Conservation (phyloP, 2,797 vertebrate species). For the Jordanella pulchra region DNA sequence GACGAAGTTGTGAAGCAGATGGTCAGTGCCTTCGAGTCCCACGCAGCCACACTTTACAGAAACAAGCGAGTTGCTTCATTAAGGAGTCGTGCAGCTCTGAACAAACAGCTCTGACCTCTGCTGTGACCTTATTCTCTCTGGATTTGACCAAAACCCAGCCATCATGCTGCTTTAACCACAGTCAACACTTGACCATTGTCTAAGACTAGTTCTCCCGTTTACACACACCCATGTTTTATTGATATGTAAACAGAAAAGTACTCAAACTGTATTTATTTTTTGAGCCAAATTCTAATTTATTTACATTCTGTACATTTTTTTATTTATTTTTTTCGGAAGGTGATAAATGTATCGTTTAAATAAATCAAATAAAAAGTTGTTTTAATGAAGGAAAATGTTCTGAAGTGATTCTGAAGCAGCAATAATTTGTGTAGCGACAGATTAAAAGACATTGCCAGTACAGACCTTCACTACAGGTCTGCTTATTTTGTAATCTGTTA, state of each 20-base stretch:
- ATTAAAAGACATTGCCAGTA: not conserved
- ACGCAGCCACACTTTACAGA: constrained; percentile 71
- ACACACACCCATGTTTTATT: constrained; percentile 17
- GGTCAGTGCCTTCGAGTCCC: constrained; percentile 80
- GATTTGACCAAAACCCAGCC: constrained; percentile 3
- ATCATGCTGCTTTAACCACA: not conserved
- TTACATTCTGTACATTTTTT: constrained; percentile 48
- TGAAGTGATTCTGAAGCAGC: not conserved
- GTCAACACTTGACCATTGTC: constrained; percentile 12
- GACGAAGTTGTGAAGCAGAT: constrained; percentile 84
- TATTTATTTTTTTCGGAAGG: constrained; percentile 51
- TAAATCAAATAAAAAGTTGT: not conserved
- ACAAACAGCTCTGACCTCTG: not conserved
- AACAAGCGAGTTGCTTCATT: constrained; percentile 23
- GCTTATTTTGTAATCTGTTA: not conserved
- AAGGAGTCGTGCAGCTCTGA: constrained; percentile 41
- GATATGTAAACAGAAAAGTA: constrained; percentile 15
- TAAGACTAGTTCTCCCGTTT: constrained; percentile 46
- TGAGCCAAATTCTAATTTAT: constrained; percentile 50
- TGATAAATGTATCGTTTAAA: constrained; percentile 19
- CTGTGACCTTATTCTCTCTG: not conserved
- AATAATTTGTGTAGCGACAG: not conserved
- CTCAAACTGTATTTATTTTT: constrained; percentile 56
- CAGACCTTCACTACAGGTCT: not conserved
- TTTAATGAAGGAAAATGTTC: not conserved